A percentile compares a stretch with the other conserved stretches of the same genome.
Conservation (phyloP, 1,140 invertebrate species). For the Linepithema humile region DNA sequence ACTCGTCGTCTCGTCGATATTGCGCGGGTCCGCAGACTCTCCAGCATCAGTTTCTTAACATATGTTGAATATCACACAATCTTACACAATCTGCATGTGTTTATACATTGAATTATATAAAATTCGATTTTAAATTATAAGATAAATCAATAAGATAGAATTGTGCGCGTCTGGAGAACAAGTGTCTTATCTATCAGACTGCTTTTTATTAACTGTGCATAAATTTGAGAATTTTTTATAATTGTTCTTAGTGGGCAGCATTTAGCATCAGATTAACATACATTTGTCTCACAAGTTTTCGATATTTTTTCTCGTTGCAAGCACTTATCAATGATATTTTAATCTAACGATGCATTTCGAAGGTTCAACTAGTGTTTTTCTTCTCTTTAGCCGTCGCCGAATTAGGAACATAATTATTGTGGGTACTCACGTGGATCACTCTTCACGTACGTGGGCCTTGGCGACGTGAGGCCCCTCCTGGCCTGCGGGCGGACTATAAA, state of each 20-base stretch:
- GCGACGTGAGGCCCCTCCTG: constrained; percentile 35
- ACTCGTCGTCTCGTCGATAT: constrained; percentile 36
- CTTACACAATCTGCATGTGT: background rate
- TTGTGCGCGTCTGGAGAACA: too few species aligned
- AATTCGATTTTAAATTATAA: background rate
- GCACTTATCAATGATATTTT: background rate
- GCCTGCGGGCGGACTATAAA: constrained; percentile 77
- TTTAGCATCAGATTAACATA: background rate
- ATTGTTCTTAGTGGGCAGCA: background rate
- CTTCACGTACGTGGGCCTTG: constrained; percentile 60
- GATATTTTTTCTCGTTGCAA: background rate
- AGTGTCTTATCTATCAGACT: too few species aligned
- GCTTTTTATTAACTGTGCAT: constrained; percentile 13
- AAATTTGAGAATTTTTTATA: background rate
- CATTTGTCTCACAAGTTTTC: background rate
- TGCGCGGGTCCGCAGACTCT: background rate
- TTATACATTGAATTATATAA: constrained; percentile 16
- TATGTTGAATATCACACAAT: background rate
- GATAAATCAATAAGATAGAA: background rate
- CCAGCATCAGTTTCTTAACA: constrained; percentile 11
- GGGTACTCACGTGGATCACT: constrained; percentile 56
- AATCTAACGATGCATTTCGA: constrained; percentile 23
- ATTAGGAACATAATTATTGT: constrained; percentile 54
- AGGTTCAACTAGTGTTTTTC: background rate
- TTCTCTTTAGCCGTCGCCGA: background rate